A percentile compares a stretch with the other conserved stretches of the same genome.
Evolutionary conservation across 2,797 vertebrate genomes (phyloP).

Genomic region (Xenops minutus): DNA sequence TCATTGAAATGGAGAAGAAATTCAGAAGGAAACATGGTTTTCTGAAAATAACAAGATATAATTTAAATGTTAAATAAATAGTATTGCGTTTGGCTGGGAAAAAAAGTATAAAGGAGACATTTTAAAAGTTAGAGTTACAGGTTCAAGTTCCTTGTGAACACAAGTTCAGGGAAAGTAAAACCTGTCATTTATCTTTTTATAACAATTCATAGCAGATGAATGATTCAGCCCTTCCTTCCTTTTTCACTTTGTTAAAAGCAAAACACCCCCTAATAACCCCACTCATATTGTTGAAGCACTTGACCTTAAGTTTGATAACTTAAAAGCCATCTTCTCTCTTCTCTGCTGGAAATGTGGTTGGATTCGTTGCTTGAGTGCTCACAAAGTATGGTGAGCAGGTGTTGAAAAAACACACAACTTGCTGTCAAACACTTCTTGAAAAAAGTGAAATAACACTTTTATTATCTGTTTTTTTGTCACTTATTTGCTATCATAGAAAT

Average conservation of each 20-base stretch:
- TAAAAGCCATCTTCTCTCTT: background rate
- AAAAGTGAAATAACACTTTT: background rate
- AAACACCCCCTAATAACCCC: background rate
- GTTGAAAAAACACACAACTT: background rate
- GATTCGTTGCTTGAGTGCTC: background rate
- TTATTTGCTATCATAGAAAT: background rate
- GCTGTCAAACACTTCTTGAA: background rate
- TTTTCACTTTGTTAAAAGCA: background rate
- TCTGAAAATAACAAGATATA: background rate
- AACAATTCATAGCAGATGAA: background rate
- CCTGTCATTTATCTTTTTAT: background rate
- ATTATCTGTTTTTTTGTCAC: background rate
- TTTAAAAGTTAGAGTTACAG: background rate
- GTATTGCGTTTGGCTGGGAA: background rate
- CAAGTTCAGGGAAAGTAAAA: background rate
- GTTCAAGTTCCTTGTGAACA: background rate
- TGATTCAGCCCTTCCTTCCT: background rate
- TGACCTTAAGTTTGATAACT: background rate
- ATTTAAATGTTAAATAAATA: background rate
- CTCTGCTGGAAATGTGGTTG: background rate
- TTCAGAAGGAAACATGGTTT: background rate
- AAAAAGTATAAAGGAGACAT: background rate
- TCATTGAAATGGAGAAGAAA: background rate
- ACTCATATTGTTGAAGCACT: background rate
- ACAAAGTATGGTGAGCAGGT: background rate